Evolutionary conservation across 2,888 invertebrate genomes (phyloP).

Genomic region (Melitaea athalia): DNA sequence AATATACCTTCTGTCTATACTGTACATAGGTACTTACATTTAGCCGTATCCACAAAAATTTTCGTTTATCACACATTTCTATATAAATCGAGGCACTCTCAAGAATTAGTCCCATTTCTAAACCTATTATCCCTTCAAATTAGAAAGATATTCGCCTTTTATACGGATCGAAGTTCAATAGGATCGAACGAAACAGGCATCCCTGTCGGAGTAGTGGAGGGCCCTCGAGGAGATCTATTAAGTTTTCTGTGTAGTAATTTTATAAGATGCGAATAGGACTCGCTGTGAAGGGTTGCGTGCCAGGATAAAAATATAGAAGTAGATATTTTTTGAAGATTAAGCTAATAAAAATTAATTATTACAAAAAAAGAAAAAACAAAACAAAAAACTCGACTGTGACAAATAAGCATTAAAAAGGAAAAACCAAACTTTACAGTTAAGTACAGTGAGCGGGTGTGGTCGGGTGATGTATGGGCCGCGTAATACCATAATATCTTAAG

Average conservation of each 20-base stretch:
- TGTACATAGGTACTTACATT: no score
- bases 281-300: no score
- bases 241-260: not conserved
- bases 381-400: no score
- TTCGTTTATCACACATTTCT: not conserved
- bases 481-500: not conserved
- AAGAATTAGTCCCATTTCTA: conserved; percentile 10
- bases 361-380: no score
- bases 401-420: no score
- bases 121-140: conserved; percentile 12
- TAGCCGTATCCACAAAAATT: no score
- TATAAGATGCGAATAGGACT: no score
- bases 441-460: conserved; percentile 1
- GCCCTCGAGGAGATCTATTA: not conserved
- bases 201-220: not conserved
- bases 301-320: no score
- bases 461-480: not conserved
- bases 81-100: conserved; percentile 7
- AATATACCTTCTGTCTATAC: no score
- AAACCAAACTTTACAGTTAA: no score
- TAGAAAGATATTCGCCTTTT: conserved; percentile 15
- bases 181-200: conserved; percentile 1
- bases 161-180: conserved; percentile 8
- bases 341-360: no score
- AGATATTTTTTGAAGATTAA: no score